Percentiles rank a stretch among this genome's conserved stretches.
These are phyloP conservation scores for Papilio polytes DNA, from an alignment of 1,140 invertebrate genomes.

Conservation along the genomic window DNA sequence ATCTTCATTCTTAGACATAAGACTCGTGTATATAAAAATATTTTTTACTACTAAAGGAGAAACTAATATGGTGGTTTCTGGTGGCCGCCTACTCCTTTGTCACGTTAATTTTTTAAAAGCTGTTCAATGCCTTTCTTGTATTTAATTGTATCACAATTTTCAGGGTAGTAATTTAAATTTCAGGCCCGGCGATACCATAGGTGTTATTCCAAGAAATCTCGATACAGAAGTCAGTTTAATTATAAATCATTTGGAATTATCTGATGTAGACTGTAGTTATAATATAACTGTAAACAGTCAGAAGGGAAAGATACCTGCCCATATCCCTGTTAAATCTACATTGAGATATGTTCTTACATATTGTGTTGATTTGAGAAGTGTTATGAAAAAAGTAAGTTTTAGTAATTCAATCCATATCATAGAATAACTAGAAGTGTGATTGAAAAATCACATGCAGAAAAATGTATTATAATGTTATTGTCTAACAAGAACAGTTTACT, in stretches of 20 bases:
- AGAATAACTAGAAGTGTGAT: too few species aligned
- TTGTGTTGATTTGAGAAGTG: slow-evolving; percentile 75
- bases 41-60: too few species aligned
- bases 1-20: not conserved
- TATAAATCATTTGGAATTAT: slow-evolving; percentile 55
- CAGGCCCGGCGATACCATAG: slow-evolving; percentile 71
- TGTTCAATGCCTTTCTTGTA: not conserved
- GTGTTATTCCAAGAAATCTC: slow-evolving; percentile 63
- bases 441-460: too few species aligned
- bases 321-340: slow-evolving; percentile 73
- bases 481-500: too few species aligned
- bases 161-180: slow-evolving; percentile 66
- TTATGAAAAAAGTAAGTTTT: slow-evolving; percentile 79
- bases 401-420: not conserved
- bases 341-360: slow-evolving; percentile 71
- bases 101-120: not conserved
- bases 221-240: slow-evolving; percentile 56
- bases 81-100: too few species aligned
- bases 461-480: too few species aligned
- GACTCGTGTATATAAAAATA: too few species aligned
- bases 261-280: slow-evolving; percentile 51
- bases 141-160: slow-evolving; percentile 46
- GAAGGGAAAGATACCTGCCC: slow-evolving; percentile 68
- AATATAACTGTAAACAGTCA: slow-evolving; percentile 47
- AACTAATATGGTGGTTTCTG: too few species aligned